A percentile compares a stretch with the other conserved stretches of the same genome.
phyloP scores from a whole-genome alignment of 2,888 invertebrate species.

The Perizoma flavofasciatum region DNA sequence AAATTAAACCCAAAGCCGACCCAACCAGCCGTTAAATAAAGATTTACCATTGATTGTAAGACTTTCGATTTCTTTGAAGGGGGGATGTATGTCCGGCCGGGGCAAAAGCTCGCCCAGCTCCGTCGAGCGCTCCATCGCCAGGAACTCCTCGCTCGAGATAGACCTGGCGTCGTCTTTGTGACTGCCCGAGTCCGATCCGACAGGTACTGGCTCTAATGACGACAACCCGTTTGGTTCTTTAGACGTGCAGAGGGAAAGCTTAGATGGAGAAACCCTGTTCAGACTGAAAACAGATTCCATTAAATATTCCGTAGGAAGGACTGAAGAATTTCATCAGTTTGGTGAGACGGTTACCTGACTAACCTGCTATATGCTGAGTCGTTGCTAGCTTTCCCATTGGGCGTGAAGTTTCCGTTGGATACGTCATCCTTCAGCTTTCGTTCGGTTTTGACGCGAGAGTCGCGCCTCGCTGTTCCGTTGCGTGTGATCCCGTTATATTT shows the following conservation, averaged over 20 bases:
- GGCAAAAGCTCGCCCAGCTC: slow-evolving; percentile 62
- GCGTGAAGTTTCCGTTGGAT: slow-evolving; percentile 69
- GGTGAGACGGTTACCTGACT: slow-evolving; percentile 69
- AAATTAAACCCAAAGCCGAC: no score
- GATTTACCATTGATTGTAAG: slow-evolving; percentile 53
- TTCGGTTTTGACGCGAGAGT: slow-evolving; percentile 58
- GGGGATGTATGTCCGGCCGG: slow-evolving; percentile 48
- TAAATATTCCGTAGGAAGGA: slow-evolving; percentile 1
- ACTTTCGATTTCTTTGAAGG: slow-evolving; percentile 58
- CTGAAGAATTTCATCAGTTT: slow-evolving; percentile 1
- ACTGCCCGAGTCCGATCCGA: slow-evolving; percentile 66
- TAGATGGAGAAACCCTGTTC: slow-evolving; percentile 77
- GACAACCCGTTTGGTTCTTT: slow-evolving; percentile 66
- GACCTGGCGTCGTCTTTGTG: slow-evolving; percentile 71
- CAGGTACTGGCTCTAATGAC: slow-evolving; percentile 62
- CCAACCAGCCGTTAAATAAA: no score
- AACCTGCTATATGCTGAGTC: slow-evolving; percentile 95
- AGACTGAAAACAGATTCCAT: slow-evolving; percentile 52
- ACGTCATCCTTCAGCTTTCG: slow-evolving; percentile 61
- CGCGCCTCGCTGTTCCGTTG: slow-evolving; percentile 63
- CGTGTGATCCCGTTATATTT: slow-evolving; percentile 49
- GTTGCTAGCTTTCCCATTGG: slow-evolving; percentile 70
- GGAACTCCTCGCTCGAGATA: slow-evolving; percentile 75
- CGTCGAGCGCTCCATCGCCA: slow-evolving; percentile 78
- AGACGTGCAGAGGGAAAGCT: slow-evolving; percentile 69